phyloP scores from a whole-genome alignment of 2,797 vertebrate genomes.

The Periophthalmus magnuspinnatus region DNA sequence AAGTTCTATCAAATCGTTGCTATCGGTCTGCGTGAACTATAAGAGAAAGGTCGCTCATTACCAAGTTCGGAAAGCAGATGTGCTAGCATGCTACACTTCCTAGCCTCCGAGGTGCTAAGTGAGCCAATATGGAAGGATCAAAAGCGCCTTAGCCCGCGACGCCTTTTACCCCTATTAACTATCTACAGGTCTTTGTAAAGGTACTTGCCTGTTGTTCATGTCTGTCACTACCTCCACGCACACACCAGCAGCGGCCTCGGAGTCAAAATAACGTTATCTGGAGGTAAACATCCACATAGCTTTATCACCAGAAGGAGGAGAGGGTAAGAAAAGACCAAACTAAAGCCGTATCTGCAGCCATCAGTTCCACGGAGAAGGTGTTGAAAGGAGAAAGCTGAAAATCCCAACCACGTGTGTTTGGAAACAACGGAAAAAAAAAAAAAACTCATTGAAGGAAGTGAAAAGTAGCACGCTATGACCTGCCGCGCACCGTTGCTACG shows the following conservation, averaged over 20 bases:
- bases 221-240: slow-evolving; percentile 58
- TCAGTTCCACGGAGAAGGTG: slow-evolving; percentile 53
- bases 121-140: slow-evolving; percentile 57
- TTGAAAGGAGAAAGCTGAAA: slow-evolving; percentile 63
- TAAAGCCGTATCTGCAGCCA: slow-evolving; percentile 58
- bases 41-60: slow-evolving; percentile 63
- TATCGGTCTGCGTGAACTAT: background rate
- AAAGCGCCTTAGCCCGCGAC: slow-evolving; percentile 42
- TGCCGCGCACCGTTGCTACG: background rate
- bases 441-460: slow-evolving; percentile 47
- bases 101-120: slow-evolving; percentile 55
- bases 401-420: slow-evolving; percentile 51
- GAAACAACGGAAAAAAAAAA: slow-evolving; percentile 60
- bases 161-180: slow-evolving; percentile 52
- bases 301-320: slow-evolving; percentile 32
- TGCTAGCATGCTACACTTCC: slow-evolving; percentile 45
- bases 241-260: slow-evolving; percentile 25
- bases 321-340: slow-evolving; percentile 17
- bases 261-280: slow-evolving; percentile 67
- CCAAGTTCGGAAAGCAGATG: slow-evolving; percentile 63
- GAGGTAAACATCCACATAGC: slow-evolving; percentile 51
- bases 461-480: slow-evolving; percentile 50
- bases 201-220: slow-evolving; percentile 47
- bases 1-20: background rate
- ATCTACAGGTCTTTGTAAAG: slow-evolving; percentile 30